Percentiles rank a stretch among this genome's conserved stretches.
Evolutionary conservation across 2,113 vertebrate genomes (phyloP).

Genomic region (Taxidea taxus): DNA sequence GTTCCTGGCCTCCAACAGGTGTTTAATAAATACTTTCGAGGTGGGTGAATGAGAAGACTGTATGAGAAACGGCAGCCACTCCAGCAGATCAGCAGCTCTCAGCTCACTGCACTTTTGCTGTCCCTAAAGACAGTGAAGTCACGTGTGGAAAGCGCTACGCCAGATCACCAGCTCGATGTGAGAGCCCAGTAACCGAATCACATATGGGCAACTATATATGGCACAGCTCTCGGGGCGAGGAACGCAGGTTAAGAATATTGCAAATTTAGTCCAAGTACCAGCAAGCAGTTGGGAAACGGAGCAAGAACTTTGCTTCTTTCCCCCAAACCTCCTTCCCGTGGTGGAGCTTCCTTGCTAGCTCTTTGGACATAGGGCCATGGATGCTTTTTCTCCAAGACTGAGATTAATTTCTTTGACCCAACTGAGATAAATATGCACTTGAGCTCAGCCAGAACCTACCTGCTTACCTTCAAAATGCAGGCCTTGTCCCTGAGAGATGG

Average conservation of each 20-base stretch:
- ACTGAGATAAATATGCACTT: slow-evolving; percentile 2
- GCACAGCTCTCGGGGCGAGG: background rate
- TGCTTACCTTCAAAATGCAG: slow-evolving; percentile 39
- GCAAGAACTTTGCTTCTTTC: background rate
- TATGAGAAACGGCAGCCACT: background rate
- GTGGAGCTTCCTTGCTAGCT: background rate
- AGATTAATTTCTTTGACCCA: slow-evolving; percentile 2
- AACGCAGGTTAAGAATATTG: background rate
- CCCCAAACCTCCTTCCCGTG: background rate
- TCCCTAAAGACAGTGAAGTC: background rate
- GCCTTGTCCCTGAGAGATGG: background rate
- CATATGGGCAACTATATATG: background rate
- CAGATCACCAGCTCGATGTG: background rate
- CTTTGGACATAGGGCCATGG: background rate
- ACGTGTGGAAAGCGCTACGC: background rate
- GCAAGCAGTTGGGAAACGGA: background rate
- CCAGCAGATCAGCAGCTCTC: background rate
- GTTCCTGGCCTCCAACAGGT: background rate
- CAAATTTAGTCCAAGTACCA: background rate
- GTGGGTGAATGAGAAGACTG: background rate
- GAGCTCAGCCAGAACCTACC: background rate
- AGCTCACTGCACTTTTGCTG: background rate
- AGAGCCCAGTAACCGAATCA: background rate
- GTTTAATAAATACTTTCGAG: slow-evolving; percentile 24
- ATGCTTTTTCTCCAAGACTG: slow-evolving; percentile 5